These are phyloP conservation scores for Rhingia rostrata DNA, from an alignment of 2,888 invertebrate species.

Conservation along the genomic window DNA sequence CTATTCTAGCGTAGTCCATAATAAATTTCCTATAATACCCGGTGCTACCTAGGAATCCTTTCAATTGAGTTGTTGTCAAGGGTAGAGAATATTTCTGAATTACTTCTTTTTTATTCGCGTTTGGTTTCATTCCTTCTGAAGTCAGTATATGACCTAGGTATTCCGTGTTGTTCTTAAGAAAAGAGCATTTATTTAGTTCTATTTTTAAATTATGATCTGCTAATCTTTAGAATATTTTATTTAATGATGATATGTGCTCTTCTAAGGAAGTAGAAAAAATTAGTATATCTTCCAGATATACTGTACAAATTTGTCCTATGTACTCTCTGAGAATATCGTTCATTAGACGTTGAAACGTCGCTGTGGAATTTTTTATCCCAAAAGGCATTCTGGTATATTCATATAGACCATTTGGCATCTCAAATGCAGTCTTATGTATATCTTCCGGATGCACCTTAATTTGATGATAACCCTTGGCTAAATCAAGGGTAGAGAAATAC, in stretches of 20 bases:
- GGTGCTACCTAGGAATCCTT: conserved; percentile 10
- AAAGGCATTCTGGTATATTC: no score
- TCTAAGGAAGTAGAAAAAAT: neutral
- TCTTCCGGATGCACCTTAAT: no score
- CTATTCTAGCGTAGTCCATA: conserved; percentile 24
- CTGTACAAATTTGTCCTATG: conserved; percentile 6
- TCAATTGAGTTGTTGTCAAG: conserved; percentile 7
- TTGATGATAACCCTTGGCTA: no score
- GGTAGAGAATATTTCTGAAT: neutral
- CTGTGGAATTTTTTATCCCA: no score
- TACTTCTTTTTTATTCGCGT: conserved; percentile 2
- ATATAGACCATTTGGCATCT: no score
- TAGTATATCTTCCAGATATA: neutral
- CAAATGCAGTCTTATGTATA: no score
- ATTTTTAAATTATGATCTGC: conserved; percentile 10
- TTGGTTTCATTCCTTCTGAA: conserved; percentile 6
- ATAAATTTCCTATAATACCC: conserved; percentile 12
- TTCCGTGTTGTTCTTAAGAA: conserved; percentile 1
- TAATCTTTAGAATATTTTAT: neutral
- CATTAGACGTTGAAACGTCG: neutral
- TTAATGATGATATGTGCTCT: neutral
- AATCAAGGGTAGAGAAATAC: no score
- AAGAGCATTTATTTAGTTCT: neutral
- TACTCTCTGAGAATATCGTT: neutral
- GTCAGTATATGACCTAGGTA: conserved; percentile 1